Evolutionary conservation across 2,113 vertebrate species (phyloP).

Genomic region (Ancistrus triradiatus): DNA sequence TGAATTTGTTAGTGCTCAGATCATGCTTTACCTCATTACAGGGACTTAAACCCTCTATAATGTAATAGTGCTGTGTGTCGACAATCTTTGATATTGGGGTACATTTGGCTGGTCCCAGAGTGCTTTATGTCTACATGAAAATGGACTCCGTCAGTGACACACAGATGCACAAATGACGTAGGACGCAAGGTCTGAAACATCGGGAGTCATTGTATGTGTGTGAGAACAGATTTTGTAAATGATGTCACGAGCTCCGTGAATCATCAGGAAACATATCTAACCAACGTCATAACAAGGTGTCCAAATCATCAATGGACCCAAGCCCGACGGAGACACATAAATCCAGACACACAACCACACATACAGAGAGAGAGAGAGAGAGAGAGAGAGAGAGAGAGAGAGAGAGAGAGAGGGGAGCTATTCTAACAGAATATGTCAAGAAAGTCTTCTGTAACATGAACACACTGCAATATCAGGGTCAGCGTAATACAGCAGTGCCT

Average conservation of each 20-base stretch:
- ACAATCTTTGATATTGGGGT: no score
- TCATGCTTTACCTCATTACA: no score
- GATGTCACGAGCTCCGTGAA: constrained; percentile 7
- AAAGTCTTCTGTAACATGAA: constrained; percentile 18
- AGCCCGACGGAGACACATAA: neutral
- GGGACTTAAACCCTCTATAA: no score
- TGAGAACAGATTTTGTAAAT: constrained; percentile 25
- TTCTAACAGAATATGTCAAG: neutral
- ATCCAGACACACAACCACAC: constrained; percentile 12
- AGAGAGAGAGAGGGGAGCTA: neutral
- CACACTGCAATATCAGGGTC: constrained; percentile 19
- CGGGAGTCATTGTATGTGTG: neutral
- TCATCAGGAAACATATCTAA: constrained; percentile 5
- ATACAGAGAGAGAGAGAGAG: no score
- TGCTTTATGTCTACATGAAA: no score
- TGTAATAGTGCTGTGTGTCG: no score
- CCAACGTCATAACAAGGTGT: neutral
- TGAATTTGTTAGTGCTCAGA: no score
- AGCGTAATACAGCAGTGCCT: constrained; percentile 32
- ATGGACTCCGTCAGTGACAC: neutral
- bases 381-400: neutral
- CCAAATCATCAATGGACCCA: neutral
- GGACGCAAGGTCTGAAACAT: constrained; percentile 1
- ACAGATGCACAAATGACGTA: constrained; percentile 12
- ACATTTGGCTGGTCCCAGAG: no score